Percentiles rank a stretch among this genome's conserved stretches.
phyloP scores from a whole-genome alignment of 2,113 vertebrate genomes.

The Nettapus auritus region DNA sequence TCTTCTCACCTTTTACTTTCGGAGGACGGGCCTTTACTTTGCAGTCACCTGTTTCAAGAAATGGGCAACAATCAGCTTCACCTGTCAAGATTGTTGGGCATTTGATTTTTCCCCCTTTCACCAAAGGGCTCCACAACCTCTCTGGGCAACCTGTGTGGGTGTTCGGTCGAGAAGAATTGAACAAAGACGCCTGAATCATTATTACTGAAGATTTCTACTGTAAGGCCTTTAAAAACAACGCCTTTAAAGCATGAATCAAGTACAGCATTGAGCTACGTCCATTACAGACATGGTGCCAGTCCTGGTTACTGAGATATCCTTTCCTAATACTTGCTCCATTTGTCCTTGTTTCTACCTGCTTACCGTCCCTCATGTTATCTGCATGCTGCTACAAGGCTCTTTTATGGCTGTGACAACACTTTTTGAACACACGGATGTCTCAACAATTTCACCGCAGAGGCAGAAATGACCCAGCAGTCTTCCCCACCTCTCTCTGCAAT shows the following conservation, averaged over 20 bases:
- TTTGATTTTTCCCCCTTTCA: background rate
- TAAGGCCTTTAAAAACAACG: background rate
- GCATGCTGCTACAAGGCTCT: background rate
- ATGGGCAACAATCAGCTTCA: background rate
- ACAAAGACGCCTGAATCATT: background rate
- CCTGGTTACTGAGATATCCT: background rate
- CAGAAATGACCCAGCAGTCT: background rate
- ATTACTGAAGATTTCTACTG: background rate
- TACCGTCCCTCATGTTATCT: background rate
- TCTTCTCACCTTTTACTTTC: conserved; percentile 69
- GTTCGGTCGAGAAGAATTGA: background rate
- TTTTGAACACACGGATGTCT: background rate
- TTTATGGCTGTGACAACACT: background rate
- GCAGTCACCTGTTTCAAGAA: conserved; percentile 61
- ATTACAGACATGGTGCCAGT: background rate
- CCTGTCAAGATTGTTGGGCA: rapidly evolving
- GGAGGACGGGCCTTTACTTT: conserved; percentile 58
- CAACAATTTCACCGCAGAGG: background rate
- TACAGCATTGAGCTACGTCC: background rate
- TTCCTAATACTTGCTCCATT: background rate
- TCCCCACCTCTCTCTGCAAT: background rate
- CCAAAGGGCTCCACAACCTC: background rate
- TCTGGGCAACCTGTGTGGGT: too few relatives aligned
- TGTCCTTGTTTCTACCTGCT: background rate
- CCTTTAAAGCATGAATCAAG: conserved; percentile 23